Base-by-base conservation (phyloP, 2,888 invertebrate species). In the Saturnia pavonia region DNA sequence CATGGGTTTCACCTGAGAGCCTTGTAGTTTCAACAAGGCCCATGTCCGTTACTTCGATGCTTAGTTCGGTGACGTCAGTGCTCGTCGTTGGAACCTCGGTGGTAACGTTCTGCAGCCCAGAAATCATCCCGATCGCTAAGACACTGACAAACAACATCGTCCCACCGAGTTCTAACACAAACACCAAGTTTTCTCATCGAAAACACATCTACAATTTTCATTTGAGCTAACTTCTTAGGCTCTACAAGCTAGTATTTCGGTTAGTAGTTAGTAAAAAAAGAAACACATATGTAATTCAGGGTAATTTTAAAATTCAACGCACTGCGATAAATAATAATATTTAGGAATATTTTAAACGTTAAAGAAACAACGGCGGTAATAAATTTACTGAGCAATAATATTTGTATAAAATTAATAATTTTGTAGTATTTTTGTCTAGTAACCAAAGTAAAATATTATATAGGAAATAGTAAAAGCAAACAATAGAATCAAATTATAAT, bases 101-200 rank as follows among this genome's bases (percentile, higher is more conserved):
- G 27, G 91, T 90, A 71, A 86, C 91, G 85, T 93, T 92, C 87
- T 91, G 91, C 80, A 92, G 84, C 75, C 92, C 91, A 79, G 88
- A 87, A 77, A 93, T 85, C 88, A 94, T 87, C 78, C 92, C 92
- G 82, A 94, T 87, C 82, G 92, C 89, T 88, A 94, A 90, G 89
- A 91, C 94, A 91, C 94, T 88, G 84, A 94, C 85, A 83, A 94
- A 91, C 87, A 94, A 90, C 94, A 94, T 94, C 90, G 86, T 92
- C 90, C 91, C 90, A 85, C 91, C 88, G 83, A 87, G 82, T 80
- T 80, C 82, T 79, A 79, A 78, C 82, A 77, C 77, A 78, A 73
- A 75, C 79, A 74, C 78, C 78, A 79, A 79, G 77, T 80, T 85
- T 84, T 84, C 83, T 86, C 89, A 90, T 90, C 85, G 89, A 88